These are phyloP conservation scores for Dexiosoma caninum DNA, from an alignment of 2,888 invertebrate genomes.

Conservation along the genomic window DNA sequence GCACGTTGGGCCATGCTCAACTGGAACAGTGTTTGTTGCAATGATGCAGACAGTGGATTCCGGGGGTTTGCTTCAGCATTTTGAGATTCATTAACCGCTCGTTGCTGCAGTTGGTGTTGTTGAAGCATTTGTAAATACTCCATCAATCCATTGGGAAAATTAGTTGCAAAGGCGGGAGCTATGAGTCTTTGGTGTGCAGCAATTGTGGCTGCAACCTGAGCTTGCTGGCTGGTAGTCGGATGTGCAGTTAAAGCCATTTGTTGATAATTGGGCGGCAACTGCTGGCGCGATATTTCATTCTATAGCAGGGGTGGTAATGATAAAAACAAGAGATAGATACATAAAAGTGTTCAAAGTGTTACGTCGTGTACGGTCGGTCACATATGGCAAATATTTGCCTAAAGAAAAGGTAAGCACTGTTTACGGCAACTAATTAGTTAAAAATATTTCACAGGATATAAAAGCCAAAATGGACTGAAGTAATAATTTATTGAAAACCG, in stretches of 20 bases:
- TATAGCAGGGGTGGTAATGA: too few species aligned
- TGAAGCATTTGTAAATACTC: conserved; percentile 82
- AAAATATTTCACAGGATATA: too few species aligned
- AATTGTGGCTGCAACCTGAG: conserved; percentile 78
- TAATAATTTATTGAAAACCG: too few species aligned
- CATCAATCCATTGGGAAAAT: conserved; percentile 86
- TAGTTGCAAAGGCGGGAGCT: conserved; percentile 79
- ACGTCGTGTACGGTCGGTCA: too few species aligned
- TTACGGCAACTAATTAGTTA: too few species aligned
- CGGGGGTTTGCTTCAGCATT: conserved; percentile 78
- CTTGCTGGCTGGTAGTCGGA: conserved; percentile 79
- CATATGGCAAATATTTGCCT: too few species aligned
- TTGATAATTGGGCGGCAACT: conserved; percentile 80
- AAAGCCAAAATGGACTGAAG: too few species aligned
- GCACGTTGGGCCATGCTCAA: conserved; percentile 81
- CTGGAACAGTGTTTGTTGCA: conserved; percentile 91
- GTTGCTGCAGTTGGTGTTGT: conserved; percentile 65
- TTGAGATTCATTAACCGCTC: conserved; percentile 72
- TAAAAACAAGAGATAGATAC: too few species aligned
- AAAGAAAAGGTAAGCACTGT: too few species aligned
- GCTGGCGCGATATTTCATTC: conserved; percentile 79
- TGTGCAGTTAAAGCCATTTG: conserved; percentile 87
- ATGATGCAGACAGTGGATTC: conserved; percentile 81
- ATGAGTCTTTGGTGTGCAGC: conserved; percentile 77
- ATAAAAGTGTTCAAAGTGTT: too few species aligned